These are phyloP conservation scores for Urocitellus parryii DNA, from an alignment of 2,113 vertebrate species.

Conservation along the genomic window DNA sequence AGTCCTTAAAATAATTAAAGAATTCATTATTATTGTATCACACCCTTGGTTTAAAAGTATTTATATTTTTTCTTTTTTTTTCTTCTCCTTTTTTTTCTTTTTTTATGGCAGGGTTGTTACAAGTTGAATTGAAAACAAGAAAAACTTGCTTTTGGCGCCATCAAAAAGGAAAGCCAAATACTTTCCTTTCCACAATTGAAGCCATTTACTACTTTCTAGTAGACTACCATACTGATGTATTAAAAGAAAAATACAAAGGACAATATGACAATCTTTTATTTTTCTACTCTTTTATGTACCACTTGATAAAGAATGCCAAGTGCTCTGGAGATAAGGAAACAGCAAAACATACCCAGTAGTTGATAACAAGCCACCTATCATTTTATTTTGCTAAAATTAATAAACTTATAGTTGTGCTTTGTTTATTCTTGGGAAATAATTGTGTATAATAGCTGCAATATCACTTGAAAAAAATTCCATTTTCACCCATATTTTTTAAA, in stretches of 20 bases:
- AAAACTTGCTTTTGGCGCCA: conserved; percentile 98
- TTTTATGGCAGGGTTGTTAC: conserved; percentile 91
- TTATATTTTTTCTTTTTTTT: conserved; percentile 54
- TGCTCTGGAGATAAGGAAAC: conserved; percentile 88
- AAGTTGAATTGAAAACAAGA: conserved; percentile 95
- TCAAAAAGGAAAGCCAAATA: conserved; percentile 97
- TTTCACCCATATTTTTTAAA: conserved; percentile 42
- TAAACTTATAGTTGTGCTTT: conserved; percentile 63
- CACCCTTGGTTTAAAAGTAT: conserved; percentile 37
- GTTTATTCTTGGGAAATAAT: conserved; percentile 48
- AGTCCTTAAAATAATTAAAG: not conserved
- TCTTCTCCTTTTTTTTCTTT: not conserved
- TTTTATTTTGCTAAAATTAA: conserved; percentile 61
- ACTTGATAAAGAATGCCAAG: conserved; percentile 94
- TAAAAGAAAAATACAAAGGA: conserved; percentile 91
- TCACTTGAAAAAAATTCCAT: not conserved
- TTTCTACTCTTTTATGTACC: conserved; percentile 97
- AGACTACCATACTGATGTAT: conserved; percentile 93
- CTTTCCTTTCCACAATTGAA: conserved; percentile 97
- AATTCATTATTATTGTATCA: conserved; percentile 46
- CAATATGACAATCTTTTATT: conserved; percentile 98
- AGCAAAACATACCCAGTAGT: conserved; percentile 54
- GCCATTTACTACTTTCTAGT: conserved; percentile 98
- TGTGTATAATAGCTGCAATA: conserved; percentile 21
- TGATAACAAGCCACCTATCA: conserved; percentile 48